Base-by-base conservation (phyloP, 2,888 invertebrate genomes). In the Falcaria lacertinaria region DNA sequence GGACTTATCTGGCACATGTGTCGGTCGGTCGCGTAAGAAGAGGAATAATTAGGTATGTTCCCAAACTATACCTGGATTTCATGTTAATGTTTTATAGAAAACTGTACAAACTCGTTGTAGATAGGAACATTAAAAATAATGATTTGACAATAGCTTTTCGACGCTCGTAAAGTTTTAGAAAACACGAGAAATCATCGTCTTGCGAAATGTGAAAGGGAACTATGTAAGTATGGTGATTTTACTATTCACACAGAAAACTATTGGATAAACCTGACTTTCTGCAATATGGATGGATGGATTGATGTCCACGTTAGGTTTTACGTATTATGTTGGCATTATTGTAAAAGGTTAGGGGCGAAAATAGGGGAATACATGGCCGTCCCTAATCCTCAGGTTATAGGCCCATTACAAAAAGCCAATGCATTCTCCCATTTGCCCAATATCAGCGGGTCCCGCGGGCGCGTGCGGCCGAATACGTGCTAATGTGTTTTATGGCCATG, bases 331-430 rank as follows among this genome's bases (percentile, higher is more conserved):
- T 28, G 7, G 28, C 11, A 28, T 11, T 28, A 28, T 28, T 11
- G 28, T 28, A 28, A 28, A 28, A 3, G 11, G 11, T 22, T 5
- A 22, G 5, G 11, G 7, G 28, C 11, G 3, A 3, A 68, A 75
- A 80, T 72, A 67, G 69, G 52, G 54, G 65, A 63, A 60, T 65
- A 68, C 60, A 62, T 54, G 57, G 54, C 59, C 63, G 63, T 53
- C 60, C 74, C 70, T 79, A 79, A 80, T 79, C 74, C 73, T 58
- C 64, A 67, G 75, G 75, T 81, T 83, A 87, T 82, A 65, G 77
- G 69, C 73, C 73, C 76, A 84, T 85, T 84, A 88, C 82, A 82
- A 84, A 85, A 86, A 86, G 79, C 71, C 78, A 75, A 80, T 87
- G 86, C 82, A 82, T 82, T 81, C 72, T 74, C 75, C 74, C 74